Conservation (phyloP, 1,140 invertebrate genomes). For the Belonocnema kinseyi region DNA sequence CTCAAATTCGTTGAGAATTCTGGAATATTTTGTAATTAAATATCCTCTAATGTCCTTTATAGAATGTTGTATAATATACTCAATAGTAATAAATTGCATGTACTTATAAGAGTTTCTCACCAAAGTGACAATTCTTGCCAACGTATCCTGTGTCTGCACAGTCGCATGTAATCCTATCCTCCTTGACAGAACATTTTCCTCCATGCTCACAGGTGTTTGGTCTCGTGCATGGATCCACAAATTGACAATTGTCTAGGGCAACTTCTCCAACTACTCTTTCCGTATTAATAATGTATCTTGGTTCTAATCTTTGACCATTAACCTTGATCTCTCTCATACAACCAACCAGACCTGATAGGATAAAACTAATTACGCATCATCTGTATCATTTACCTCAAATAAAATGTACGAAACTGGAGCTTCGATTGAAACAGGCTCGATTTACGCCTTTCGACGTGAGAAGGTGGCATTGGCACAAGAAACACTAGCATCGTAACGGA, state of each 20-base stretch:
- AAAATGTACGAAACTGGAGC: too few species aligned
- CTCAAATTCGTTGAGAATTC: too few species aligned
- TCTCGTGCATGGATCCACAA: constrained; percentile 91
- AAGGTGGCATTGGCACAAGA: too few species aligned
- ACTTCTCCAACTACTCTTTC: constrained; percentile 89
- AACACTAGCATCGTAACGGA: too few species aligned
- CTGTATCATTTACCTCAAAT: background rate
- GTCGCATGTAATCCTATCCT: constrained; percentile 91
- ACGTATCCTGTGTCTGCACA: constrained; percentile 91
- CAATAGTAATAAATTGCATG: too few species aligned
- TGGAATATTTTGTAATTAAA: too few species aligned
- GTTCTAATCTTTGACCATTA: constrained; percentile 78
- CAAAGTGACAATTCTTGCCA: constrained; percentile 95
- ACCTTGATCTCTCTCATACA: constrained; percentile 92
- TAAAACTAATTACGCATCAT: background rate
- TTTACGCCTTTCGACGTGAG: too few species aligned
- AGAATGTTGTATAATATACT: too few species aligned
- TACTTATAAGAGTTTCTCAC: constrained; percentile 67
- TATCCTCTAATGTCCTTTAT: too few species aligned
- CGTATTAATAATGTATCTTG: constrained; percentile 88
- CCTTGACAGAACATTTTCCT: constrained; percentile 91
- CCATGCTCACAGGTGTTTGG: constrained; percentile 94
- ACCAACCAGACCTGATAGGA: constrained; percentile 86
- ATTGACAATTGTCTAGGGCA: constrained; percentile 92
- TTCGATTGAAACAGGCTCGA: too few species aligned